These are phyloP conservation scores for Dryoscopus gambensis DNA, from an alignment of 2,113 vertebrate genomes.

Conservation along the genomic window DNA sequence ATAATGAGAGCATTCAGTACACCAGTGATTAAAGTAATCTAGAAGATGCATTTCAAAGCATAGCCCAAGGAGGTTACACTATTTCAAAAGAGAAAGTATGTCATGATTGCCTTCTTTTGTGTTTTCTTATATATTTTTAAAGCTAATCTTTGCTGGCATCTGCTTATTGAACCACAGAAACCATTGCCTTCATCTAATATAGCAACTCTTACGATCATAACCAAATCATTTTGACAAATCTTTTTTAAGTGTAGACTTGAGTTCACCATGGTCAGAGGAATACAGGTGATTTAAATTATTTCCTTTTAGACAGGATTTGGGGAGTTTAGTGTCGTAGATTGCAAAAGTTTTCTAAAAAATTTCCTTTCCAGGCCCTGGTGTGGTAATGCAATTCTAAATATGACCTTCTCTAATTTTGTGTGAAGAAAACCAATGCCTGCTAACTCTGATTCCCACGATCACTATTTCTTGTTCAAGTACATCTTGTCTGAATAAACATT, in stretches of 20 bases:
- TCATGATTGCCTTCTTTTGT: not conserved
- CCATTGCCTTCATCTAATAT: not conserved
- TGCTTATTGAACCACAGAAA: not conserved
- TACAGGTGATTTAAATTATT: not conserved
- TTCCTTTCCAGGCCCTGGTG: not conserved
- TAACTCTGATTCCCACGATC: not conserved
- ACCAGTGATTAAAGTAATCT: not conserved
- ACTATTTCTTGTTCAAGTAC: not conserved
- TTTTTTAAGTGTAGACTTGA: not conserved
- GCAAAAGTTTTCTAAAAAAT: not conserved
- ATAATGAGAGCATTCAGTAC: not conserved
- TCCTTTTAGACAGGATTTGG: not conserved
- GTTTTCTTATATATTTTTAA: not conserved
- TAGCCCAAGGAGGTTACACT: not conserved
- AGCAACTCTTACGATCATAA: not conserved
- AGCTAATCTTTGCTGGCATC: not conserved
- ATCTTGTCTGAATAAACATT: not conserved
- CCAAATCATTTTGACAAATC: not conserved
- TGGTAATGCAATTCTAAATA: not conserved
- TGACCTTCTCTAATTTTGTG: not conserved
- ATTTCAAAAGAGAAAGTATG: not conserved
- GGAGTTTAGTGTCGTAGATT: not conserved
- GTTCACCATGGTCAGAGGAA: not conserved
- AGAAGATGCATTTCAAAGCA: not conserved
- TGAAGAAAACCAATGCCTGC: not conserved